Evolutionary conservation across 2,888 invertebrate genomes (phyloP).

Genomic region (Drosophila longiperda): DNA sequence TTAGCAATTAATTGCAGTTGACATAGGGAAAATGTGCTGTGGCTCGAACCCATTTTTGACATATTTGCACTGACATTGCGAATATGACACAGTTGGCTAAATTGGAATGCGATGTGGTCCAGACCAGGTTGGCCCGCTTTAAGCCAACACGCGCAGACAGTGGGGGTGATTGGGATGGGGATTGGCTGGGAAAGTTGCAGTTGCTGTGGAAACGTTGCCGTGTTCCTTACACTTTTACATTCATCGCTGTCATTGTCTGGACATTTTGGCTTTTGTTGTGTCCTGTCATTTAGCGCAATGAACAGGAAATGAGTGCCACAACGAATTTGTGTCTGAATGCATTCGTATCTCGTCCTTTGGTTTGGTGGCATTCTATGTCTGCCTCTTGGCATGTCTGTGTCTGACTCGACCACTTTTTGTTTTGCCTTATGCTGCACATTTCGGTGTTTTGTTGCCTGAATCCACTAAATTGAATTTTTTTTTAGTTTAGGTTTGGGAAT

Average conservation of each 20-base stretch:
- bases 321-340: conserved; percentile 15
- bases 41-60: not conserved
- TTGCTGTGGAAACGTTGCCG: not conserved
- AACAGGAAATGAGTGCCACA: conserved; percentile 44
- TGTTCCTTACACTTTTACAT: conserved; percentile 16
- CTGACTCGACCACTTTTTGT: conserved; percentile 8
- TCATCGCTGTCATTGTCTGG: conserved; percentile 26
- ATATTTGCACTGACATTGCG: conserved; percentile 18
- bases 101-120: conserved; percentile 15
- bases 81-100: conserved; percentile 22
- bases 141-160: not conserved
- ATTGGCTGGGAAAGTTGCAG: not conserved
- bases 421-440: conserved; percentile 30
- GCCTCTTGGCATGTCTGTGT: not conserved
- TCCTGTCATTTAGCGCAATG: conserved; percentile 48
- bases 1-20: conserved; percentile 13
- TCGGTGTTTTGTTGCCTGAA: conserved; percentile 23
- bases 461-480: conserved; percentile 42
- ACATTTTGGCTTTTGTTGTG: conserved; percentile 24
- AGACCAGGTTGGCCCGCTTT: not conserved
- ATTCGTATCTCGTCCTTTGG: not conserved
- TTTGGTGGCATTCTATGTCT: not conserved
- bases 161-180: too few species aligned
- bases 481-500: not conserved
- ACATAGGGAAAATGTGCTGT: not conserved